Evolutionary conservation across 2,888 invertebrate species (phyloP), one percentile per base, ranked within the genome.

Genomic region (Cantharis rufa): DNA sequence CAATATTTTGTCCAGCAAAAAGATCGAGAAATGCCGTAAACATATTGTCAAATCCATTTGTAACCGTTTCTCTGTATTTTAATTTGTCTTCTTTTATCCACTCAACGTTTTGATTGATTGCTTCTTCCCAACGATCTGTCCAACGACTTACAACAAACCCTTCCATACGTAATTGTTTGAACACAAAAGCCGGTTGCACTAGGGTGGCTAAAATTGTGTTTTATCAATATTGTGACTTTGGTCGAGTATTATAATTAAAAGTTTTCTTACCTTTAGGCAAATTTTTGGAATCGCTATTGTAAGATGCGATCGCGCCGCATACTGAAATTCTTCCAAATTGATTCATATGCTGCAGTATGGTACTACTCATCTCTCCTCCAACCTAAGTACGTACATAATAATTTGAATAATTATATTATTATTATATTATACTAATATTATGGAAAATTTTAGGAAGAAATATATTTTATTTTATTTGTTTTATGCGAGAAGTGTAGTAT

Each of bases 51-150:
- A 95, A 94, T 15, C 85, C 86, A 77, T 82, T 87, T 7, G 92
- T 92, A 1, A 92, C 84, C 70, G 93, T 92, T 86, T 95, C 94
- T 79, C 89, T 89, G 83, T 92, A 92, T 83, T 92, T 91, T n/a
- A 95, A 83, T 87, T 93, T 93, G 18, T 93, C 93, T 88, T 92
- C 91, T 62, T 87, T 87, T 72, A 94, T 87, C 92, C 92, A 93
- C 74, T 89, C 85, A 10, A 90, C 83, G 86, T 94, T 92, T 80
- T 91, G 90, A 16, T 89, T 83, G 48, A 92, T 89, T 2, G 92
- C 93, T 85, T 93, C 92, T 18, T 88, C 84, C 91, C 91, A 92
- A 64, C 91, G 89, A 77, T 90, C 85, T 1, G 72, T 71, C 92
- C 93, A 94, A 24, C 90, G 88, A 9, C 68, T 71, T 0, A 90